Percentiles rank a stretch among this genome's conserved stretches.
Evolutionary conservation across 2,888 invertebrate genomes (phyloP).

Genomic region (Eubasilissa splendida): DNA sequence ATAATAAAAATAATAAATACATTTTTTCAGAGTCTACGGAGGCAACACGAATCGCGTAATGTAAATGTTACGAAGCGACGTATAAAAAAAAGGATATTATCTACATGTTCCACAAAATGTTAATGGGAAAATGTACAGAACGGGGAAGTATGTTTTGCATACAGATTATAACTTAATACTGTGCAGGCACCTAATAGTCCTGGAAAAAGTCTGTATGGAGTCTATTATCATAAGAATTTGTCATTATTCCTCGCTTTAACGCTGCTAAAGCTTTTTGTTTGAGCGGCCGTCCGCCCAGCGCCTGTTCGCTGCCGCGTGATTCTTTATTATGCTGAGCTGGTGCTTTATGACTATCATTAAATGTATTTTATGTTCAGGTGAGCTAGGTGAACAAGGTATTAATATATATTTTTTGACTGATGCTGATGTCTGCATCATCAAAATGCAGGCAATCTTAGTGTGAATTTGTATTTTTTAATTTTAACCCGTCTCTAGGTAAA

Average conservation of each 20-base stretch:
- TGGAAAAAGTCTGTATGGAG: background rate
- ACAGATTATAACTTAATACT: constrained; percentile 54
- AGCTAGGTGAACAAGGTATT: too few relatives aligned
- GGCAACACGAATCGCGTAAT: constrained; percentile 6
- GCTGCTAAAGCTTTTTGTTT: constrained; percentile 23
- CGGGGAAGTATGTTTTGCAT: constrained; percentile 51
- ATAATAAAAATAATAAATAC: constrained; percentile 19
- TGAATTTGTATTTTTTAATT: too few relatives aligned
- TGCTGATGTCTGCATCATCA: too few relatives aligned
- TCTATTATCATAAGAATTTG: constrained; percentile 20
- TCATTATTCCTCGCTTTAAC: constrained; percentile 21
- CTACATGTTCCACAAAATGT: constrained; percentile 43
- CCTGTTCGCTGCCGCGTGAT: background rate
- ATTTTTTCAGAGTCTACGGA: constrained; percentile 2
- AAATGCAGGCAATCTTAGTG: too few relatives aligned
- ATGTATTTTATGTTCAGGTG: too few relatives aligned
- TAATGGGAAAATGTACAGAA: constrained; percentile 48
- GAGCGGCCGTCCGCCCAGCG: background rate
- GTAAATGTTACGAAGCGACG: constrained; percentile 10
- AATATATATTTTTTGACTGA: too few relatives aligned
- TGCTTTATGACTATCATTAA: too few relatives aligned
- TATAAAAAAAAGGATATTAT: background rate
- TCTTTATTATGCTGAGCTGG: constrained; percentile 1
- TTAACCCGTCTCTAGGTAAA: too few relatives aligned
- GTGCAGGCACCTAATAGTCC: constrained; percentile 8